Conservation (phyloP, 2,888 invertebrate species). For the Malacosoma neustria region DNA sequence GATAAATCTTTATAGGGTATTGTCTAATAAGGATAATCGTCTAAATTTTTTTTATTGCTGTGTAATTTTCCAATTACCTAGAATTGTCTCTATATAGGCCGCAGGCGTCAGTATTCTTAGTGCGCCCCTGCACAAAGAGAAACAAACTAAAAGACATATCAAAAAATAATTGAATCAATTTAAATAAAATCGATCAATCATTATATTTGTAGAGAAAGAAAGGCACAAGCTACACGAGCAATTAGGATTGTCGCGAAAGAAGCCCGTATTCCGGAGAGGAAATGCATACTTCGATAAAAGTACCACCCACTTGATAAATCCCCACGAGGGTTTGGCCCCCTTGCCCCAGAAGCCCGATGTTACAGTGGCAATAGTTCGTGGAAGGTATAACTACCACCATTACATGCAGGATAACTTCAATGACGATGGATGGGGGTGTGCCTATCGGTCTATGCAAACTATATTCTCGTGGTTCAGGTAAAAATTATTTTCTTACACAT, state of each 20-base stretch:
- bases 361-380: conserved; percentile 77
- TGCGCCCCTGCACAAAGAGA: too few relatives aligned
- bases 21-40: too few relatives aligned
- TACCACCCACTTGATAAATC: conserved; percentile 79
- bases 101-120: too few relatives aligned
- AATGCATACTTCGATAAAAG: conserved; percentile 77
- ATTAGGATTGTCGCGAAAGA: conserved; percentile 78
- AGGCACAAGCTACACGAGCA: conserved; percentile 82
- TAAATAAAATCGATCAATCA: too few relatives aligned
- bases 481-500: too few relatives aligned
- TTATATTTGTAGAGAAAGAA: conserved; percentile 67
- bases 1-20: too few relatives aligned
- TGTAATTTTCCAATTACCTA: too few relatives aligned
- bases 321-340: conserved; percentile 78
- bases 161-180: too few relatives aligned
- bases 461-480: conserved; percentile 95
- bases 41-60: too few relatives aligned
- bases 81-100: too few relatives aligned
- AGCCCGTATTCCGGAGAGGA: conserved; percentile 84
- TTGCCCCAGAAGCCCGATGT: conserved; percentile 38
- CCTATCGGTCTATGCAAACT: conserved; percentile 97
- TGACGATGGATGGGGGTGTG: conserved; percentile 99
- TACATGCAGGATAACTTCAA: conserved; percentile 96
- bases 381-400: conserved; percentile 95
- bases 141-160: too few relatives aligned